Evolutionary conservation across 2,888 invertebrate species (phyloP), one percentile per base, ranked within the genome.

Genomic region (Argyra leucocephala): DNA sequence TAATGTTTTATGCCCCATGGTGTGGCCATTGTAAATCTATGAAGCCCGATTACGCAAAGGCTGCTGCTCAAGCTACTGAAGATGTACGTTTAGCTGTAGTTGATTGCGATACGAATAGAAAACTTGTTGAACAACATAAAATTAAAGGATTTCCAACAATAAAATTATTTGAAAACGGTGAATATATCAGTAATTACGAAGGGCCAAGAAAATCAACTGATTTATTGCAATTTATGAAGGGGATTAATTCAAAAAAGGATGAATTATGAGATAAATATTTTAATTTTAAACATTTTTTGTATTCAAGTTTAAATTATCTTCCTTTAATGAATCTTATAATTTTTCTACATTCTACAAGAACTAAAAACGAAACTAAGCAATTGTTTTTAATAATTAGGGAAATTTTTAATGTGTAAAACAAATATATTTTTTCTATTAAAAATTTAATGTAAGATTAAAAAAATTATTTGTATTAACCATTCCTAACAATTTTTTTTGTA

Each of bases 1-100:
- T 92, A 68, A 91, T 93, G 87, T 93, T 93, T 79, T 93, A 93
- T 77, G 91, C 92, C 0, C 92, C 93, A 9, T 89, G 89, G 88
- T 90, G 90, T 74, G 84, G 85, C 0, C 87, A 89, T 72, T 90
- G 90, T 73, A 83, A 85, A 64, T 78, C 82, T 21, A 83, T 85
- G 76, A 90, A 89, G 74, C 87, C 88, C 4, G 84, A 84, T 9
- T 89, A 84, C 76, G 84, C 84, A 66, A 77, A 79, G 37, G 80
- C 85, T 0, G 86, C 87, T 1, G 9, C 63, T 67, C 37, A 72
- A 72, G 63, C 74, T 71, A 67, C 67, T 22, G 48, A 64, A 0
- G 70, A 73, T 0, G 75, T 81, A 0, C 77, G 77, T 59, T 74
- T 84, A 1, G 83, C 85, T 7, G 85, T 88, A 24, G 80, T 90